Percentiles rank a stretch among this genome's conserved stretches.
These are phyloP conservation scores for Tragelaphus scriptus DNA, from an alignment of 2,113 vertebrate genomes.

Conservation along the genomic window DNA sequence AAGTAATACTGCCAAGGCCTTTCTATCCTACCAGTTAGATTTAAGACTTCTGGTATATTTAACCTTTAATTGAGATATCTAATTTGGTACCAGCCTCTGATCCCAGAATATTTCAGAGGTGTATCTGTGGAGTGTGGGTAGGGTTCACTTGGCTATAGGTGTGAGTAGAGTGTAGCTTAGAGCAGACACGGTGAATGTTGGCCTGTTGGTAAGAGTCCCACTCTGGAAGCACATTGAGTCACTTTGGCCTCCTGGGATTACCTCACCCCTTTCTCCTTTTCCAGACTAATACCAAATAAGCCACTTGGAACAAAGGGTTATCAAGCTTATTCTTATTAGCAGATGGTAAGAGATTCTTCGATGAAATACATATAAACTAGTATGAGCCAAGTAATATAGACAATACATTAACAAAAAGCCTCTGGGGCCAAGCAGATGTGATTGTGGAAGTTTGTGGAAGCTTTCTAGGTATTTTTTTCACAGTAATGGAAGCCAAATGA, in stretches of 20 bases:
- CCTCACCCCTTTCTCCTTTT: not conserved
- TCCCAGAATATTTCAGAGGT: constrained; percentile 53
- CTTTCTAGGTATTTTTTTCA: not conserved
- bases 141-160: not conserved
- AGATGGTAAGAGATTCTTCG: not conserved
- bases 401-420: not conserved
- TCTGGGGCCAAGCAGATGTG: not conserved
- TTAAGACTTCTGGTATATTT: constrained; percentile 61
- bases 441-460: not conserved
- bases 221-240: not conserved
- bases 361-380: not conserved
- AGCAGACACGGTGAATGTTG: not conserved
- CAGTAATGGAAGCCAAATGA: not conserved
- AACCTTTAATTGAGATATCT: constrained; percentile 52
- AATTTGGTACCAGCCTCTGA: constrained; percentile 44
- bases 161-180: not conserved
- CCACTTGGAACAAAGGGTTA: not conserved
- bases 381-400: not conserved
- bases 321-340: not conserved
- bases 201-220: not conserved
- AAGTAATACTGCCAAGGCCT: constrained; percentile 39
- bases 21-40: constrained; percentile 49
- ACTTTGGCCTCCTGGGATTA: not conserved
- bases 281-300: not conserved
- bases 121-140: not conserved